These are phyloP conservation scores for Trichopria drosophilae DNA, from an alignment of 2,888 invertebrate species.

Conservation along the genomic window DNA sequence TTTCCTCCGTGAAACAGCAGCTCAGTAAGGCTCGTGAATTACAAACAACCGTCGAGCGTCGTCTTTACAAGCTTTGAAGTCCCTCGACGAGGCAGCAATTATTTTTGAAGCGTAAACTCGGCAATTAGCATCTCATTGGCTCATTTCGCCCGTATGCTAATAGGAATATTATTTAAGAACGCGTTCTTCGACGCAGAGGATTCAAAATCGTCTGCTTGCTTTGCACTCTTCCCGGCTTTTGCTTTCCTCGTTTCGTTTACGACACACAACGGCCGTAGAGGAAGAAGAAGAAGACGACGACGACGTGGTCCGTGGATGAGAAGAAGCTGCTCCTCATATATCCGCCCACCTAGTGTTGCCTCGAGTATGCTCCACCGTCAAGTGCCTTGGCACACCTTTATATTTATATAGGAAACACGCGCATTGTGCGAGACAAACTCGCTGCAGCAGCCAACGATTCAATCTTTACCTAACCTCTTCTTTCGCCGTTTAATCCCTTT, in stretches of 20 bases:
- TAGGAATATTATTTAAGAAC: constrained; percentile 50
- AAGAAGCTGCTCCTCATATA: constrained; percentile 33
- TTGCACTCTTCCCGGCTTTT: constrained; percentile 37
- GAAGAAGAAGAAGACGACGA: constrained; percentile 29
- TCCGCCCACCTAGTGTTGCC: constrained; percentile 48
- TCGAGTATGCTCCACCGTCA: constrained; percentile 39
- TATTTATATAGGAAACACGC: constrained; percentile 26
- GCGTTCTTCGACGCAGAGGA: constrained; percentile 21
- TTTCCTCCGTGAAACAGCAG: too few relatives aligned
- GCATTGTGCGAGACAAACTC: too few relatives aligned
- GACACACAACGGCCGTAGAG: constrained; percentile 30
- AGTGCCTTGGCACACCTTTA: constrained; percentile 35
- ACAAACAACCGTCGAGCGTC: constrained; percentile 12
- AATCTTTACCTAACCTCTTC: too few relatives aligned
- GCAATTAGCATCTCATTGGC: constrained; percentile 57
- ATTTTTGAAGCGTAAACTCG: constrained; percentile 49
- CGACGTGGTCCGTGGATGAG: constrained; percentile 20
- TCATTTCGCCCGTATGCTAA: constrained; percentile 53
- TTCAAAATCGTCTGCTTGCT: constrained; percentile 34
- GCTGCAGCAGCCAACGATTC: too few relatives aligned
- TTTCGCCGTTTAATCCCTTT: too few relatives aligned
- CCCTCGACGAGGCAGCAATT: constrained; percentile 35
- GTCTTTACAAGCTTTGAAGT: background rate
- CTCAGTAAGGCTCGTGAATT: constrained; percentile 3
- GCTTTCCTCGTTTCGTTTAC: constrained; percentile 38